Evolutionary conservation across 2,797 vertebrate genomes (phyloP), one percentile per base, ranked within the genome.

Genomic region (Galago senegalensis): DNA sequence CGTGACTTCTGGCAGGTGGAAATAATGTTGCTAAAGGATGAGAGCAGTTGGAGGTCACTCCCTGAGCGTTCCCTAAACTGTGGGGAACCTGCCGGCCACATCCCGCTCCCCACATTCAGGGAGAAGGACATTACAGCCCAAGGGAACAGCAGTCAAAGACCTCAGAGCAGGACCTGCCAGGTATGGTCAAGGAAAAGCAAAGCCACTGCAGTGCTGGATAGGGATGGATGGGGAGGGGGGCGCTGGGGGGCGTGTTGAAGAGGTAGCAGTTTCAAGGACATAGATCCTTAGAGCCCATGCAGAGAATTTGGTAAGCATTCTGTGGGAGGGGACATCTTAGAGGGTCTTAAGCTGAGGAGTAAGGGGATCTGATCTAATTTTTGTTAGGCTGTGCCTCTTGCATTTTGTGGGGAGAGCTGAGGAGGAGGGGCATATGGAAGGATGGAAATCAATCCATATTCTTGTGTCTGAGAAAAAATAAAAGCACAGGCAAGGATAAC

Each of bases 271-370:
- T 65, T n/a, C n/a, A 34, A 18, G 27, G 86, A 37, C 29, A 77
- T 4, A 27, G 29, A 31, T 20, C 0, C 16, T 37, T 77, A 37
- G 69, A 53, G 16, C 61, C 6, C 25, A 43, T 20, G 29, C 40
- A 82, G 77, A 76, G 4, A 31, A 81, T 70, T 53, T 34, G 14
- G 23, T 53, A 83, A 72, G 49, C 77, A 53, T 46, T 7, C 53
- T 25, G 11, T 61, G n/a, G 79, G 63, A 81, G 72, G 46, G n/a
- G 13, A 77, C 25, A 81, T 14, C 3, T n/a, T 31, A 9, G 40
- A 58, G 5, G 60, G n/a, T 81, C 91, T 91, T 81, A 93, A 96
- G 40, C 76, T 82, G 29, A 82, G 29, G 27, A 82, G 14, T 76
- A 21, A 90, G n/a, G 29, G 73, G 2, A 56, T 86, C 17, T 63